phyloP scores from a whole-genome alignment of 1,140 invertebrate genomes.

The Dreissena rostriformis region DNA sequence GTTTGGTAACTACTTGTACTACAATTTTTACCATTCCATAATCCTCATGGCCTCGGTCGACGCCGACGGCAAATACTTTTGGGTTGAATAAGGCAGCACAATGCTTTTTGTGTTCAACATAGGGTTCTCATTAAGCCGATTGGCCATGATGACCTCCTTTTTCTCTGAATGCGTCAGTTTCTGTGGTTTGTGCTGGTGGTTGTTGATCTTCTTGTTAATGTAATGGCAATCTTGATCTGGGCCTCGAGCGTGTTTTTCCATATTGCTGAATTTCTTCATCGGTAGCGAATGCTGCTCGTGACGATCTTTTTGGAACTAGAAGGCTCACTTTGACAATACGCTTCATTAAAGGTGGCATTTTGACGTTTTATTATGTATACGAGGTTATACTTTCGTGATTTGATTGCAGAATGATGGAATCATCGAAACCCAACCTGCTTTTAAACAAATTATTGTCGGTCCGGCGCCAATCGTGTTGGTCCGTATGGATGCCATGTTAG shows the following conservation, averaged over 20 bases:
- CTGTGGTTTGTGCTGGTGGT: neutral
- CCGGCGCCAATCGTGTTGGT: neutral
- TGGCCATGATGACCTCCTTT: neutral
- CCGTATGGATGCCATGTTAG: neutral
- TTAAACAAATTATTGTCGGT: neutral
- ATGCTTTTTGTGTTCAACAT: neutral
- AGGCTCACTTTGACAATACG: neutral
- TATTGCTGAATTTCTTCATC: neutral
- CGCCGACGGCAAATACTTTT: no score
- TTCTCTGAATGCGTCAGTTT: neutral
- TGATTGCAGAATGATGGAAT: neutral
- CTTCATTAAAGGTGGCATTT: neutral
- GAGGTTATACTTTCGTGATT: neutral
- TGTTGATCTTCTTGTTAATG: neutral
- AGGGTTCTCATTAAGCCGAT: constrained; percentile 2
- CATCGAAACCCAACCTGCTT: neutral
- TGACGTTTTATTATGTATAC: neutral
- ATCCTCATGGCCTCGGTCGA: no score
- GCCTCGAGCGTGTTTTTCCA: neutral
- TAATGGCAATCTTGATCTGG: neutral
- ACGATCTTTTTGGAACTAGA: constrained; percentile 6
- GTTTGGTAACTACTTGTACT: no score
- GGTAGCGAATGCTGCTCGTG: constrained; percentile 8
- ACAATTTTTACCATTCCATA: no score
- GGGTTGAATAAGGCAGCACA: no score